Percentiles rank a stretch among this genome's conserved stretches.
These are phyloP conservation scores for Ferrisia virgata DNA, from an alignment of 2,888 invertebrate genomes.

Conservation along the genomic window DNA sequence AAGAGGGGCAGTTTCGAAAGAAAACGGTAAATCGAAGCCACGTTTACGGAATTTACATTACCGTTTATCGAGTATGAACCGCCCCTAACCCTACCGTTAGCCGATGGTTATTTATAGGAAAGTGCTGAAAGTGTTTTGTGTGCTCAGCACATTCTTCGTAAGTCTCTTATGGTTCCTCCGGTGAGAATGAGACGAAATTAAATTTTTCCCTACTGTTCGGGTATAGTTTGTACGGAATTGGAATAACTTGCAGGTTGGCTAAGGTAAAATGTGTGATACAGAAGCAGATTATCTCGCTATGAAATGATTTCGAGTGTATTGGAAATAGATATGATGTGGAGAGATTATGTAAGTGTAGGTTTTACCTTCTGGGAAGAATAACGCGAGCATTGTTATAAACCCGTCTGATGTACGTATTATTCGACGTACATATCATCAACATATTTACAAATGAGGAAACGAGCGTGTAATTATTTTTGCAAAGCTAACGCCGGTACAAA, in stretches of 20 bases:
- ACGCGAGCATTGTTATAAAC: too few relatives aligned
- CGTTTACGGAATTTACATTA: neutral
- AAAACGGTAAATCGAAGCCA: constrained; percentile 4
- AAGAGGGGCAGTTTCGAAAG: neutral
- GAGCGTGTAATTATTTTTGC: too few relatives aligned
- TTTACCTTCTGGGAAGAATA: too few relatives aligned
- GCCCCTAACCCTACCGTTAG: neutral
- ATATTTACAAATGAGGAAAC: too few relatives aligned
- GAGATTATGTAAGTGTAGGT: too few relatives aligned
- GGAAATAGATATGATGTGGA: too few relatives aligned
- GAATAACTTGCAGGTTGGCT: neutral
- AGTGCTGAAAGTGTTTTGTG: neutral
- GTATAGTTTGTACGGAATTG: neutral
- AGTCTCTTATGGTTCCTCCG: too few relatives aligned
- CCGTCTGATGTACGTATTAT: too few relatives aligned
- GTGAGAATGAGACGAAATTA: neutral
- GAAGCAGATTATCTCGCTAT: too few relatives aligned
- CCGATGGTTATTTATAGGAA: neutral
- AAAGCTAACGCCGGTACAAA: too few relatives aligned
- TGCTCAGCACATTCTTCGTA: neutral
- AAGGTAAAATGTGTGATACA: neutral
- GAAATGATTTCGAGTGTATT: too few relatives aligned
- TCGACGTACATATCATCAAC: too few relatives aligned
- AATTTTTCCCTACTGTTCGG: neutral
- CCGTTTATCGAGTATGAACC: neutral